Base-by-base conservation (phyloP, 2,113 vertebrate species). In the Megaceryle torquata region DNA sequence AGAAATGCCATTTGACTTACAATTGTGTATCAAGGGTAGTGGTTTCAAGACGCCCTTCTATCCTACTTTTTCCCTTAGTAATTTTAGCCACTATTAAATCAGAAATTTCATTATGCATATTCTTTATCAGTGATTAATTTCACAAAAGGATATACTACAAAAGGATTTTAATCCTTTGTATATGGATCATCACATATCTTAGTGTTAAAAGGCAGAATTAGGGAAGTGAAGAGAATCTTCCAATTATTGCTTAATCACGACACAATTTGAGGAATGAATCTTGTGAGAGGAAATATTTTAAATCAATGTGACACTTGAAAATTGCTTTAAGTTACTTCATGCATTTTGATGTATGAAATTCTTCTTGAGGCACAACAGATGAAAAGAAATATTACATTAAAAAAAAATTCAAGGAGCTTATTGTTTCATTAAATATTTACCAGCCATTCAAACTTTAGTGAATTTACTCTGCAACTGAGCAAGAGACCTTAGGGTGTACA, bases 371-470 rank as follows among this genome's bases (percentile, higher is more conserved):
- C 76, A 86, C 69, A 96, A 91, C 57, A 86, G 86, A 93, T 95
- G 43, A 93, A 92, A 93, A 95, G 46, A 96, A 90, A 90, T 89
- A 91, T 69, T 88, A 44, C 46, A 82, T 88, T 81, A 65, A 93
- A 95, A 89, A 56, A 29, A 56, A 56, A 57, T 22, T 91, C 53
- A 80, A 72, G 46, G 13, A 76, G 31, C 71, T 86, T 95, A 93
- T 94, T 96, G 83, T 96, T 95, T 95, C 84, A 93, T 95, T 89
- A 97, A 97, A 93, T 93, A 96, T 94, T 95, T 96, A 95, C 71
- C 35, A 90, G 31, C 29, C 41, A 86, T 88, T 95, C 86, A 92
- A 89, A 93, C 83, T 95, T 95, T 67, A 95, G 63, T 76, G 82
- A 61, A 85, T 96, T 96, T 89, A 92, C 54, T 91, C 65, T 84